Evolutionary conservation across 2,113 vertebrate species (phyloP).

Genomic region (Gavia stellata): DNA sequence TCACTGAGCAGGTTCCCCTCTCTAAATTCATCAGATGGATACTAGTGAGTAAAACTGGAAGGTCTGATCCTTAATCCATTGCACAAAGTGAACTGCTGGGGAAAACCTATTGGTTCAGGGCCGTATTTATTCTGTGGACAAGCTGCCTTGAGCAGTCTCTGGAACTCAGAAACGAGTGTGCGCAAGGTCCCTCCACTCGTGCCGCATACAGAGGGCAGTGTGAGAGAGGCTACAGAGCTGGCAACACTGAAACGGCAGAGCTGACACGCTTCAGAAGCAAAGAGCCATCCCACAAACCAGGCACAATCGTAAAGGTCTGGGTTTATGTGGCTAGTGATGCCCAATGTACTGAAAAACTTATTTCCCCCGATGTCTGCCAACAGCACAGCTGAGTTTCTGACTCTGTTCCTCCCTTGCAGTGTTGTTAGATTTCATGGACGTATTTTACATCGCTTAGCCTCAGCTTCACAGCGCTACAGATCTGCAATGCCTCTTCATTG

Average conservation of each 20-base stretch:
- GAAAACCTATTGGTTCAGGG: background rate
- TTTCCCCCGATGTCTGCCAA: background rate
- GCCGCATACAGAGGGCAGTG: background rate
- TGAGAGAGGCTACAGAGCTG: background rate
- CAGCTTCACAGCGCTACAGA: background rate
- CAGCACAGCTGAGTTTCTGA: background rate
- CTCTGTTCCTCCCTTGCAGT: background rate
- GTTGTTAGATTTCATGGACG: background rate
- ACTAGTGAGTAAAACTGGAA: background rate
- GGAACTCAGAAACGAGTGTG: background rate
- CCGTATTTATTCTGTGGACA: background rate
- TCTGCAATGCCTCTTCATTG: background rate
- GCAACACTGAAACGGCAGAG: background rate
- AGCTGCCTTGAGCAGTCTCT: background rate
- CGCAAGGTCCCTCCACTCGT: background rate
- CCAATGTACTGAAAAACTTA: background rate
- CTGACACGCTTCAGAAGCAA: background rate
- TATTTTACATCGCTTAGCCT: background rate
- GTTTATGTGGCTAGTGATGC: background rate
- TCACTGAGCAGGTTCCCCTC: background rate
- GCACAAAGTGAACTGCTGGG: background rate
- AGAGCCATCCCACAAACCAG: background rate
- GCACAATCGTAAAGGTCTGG: background rate
- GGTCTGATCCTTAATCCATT: background rate
- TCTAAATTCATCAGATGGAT: background rate